Evolutionary conservation across 2,113 vertebrate species (phyloP).

Genomic region (Leptosomus discolor): DNA sequence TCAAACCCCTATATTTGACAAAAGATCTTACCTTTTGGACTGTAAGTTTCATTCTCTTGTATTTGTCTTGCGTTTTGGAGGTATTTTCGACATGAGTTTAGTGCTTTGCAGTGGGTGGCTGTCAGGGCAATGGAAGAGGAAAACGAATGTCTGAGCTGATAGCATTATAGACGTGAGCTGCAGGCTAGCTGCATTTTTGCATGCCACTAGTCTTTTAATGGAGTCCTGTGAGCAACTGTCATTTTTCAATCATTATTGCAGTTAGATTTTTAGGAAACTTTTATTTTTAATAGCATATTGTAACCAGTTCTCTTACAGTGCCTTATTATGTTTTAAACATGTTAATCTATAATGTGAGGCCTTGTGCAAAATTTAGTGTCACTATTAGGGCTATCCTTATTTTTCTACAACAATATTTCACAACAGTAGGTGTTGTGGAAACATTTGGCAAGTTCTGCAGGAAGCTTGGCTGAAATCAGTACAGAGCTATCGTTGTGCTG

Average conservation of each 20-base stretch:
- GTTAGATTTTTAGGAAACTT: background rate
- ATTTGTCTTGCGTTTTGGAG: background rate
- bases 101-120: background rate
- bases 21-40: background rate
- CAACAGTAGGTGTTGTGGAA: background rate
- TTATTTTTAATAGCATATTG: background rate
- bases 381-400: background rate
- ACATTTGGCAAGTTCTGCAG: background rate
- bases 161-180: background rate
- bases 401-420: no score
- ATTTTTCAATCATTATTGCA: background rate
- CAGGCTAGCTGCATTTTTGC: background rate
- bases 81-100: background rate
- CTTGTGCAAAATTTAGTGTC: background rate
- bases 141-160: background rate
- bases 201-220: background rate
- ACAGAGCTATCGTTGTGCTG: background rate
- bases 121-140: background rate
- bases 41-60: background rate
- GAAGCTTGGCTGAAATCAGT: background rate
- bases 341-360: background rate
- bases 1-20: background rate
- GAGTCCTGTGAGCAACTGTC: background rate
- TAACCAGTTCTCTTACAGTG: background rate
- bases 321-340: background rate